These are phyloP conservation scores for Brachycybe producta DNA, from an alignment of 2,888 invertebrate species.

Conservation along the genomic window DNA sequence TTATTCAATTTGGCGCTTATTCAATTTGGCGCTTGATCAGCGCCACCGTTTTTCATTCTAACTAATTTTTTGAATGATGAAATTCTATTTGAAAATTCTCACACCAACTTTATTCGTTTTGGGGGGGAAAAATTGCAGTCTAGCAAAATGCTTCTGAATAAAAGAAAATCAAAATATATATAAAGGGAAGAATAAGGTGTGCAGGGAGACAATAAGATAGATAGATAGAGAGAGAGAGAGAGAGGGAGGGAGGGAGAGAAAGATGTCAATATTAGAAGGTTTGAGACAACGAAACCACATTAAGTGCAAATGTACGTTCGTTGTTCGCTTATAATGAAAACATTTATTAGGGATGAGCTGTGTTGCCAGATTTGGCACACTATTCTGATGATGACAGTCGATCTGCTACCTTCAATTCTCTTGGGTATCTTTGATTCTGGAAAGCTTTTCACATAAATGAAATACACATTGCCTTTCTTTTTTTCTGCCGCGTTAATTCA, in stretches of 20 bases:
- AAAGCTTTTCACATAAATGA: conserved; percentile 17
- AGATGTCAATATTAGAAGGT: conserved; percentile 4
- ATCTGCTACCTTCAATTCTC: conserved; percentile 15
- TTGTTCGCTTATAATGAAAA: conserved; percentile 18
- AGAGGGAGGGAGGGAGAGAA: background rate
- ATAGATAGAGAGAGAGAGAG: conserved; percentile 10
- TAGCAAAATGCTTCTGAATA: too few species aligned
- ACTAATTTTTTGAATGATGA: too few species aligned
- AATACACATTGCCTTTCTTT: too few species aligned
- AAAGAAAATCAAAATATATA: background rate
- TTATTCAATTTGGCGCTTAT: too few species aligned
- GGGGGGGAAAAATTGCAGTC: conserved; percentile 7
- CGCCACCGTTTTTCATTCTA: too few species aligned
- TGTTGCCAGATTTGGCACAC: background rate
- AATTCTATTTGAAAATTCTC: too few species aligned
- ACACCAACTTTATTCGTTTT: too few species aligned
- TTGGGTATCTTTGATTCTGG: conserved; percentile 19
- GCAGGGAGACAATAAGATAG: conserved; percentile 7
- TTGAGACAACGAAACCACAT: conserved; percentile 29
- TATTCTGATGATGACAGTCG: conserved; percentile 12
- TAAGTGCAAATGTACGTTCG: conserved; percentile 26
- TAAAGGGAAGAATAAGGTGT: background rate
- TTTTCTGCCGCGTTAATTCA: conserved; percentile 20
- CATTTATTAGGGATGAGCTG: conserved; percentile 18
- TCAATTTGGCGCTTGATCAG: too few species aligned